Evolutionary conservation across 2,888 invertebrate species (phyloP).

Genomic region (Athripsodes cinereus): DNA sequence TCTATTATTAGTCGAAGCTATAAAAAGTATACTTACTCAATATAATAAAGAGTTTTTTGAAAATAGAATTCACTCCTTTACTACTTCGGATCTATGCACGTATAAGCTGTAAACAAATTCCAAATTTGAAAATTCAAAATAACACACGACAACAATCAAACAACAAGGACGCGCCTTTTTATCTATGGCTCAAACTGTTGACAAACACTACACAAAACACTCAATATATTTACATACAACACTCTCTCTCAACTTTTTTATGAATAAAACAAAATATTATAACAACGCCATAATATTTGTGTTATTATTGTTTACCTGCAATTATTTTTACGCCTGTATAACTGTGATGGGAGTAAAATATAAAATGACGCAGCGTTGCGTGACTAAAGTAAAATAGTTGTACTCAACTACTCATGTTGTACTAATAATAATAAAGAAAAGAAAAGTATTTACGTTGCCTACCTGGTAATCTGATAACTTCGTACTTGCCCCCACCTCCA

Average conservation of each 20-base stretch:
- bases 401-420: neutral
- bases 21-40: no score
- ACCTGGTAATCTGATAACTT: neutral
- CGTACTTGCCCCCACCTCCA: neutral
- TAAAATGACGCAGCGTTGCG: slow-evolving; percentile 16
- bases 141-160: neutral
- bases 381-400: no score
- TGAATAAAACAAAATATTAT: neutral
- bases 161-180: neutral
- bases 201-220: neutral
- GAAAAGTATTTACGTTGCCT: neutral
- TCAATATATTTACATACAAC: no score
- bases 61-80: no score
- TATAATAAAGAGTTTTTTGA: no score
- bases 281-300: neutral
- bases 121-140: no score
- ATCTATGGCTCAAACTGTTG: neutral
- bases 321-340: neutral
- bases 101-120: no score
- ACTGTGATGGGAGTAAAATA: slow-evolving; percentile 7
- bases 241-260: neutral
- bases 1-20: no score
- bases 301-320: slow-evolving; percentile 12
- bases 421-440: neutral
- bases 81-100: no score